Percentiles rank a stretch among this genome's conserved stretches.
These are phyloP conservation scores for Oostethus manadensis DNA, from an alignment of 2,113 vertebrate genomes.

Conservation along the genomic window DNA sequence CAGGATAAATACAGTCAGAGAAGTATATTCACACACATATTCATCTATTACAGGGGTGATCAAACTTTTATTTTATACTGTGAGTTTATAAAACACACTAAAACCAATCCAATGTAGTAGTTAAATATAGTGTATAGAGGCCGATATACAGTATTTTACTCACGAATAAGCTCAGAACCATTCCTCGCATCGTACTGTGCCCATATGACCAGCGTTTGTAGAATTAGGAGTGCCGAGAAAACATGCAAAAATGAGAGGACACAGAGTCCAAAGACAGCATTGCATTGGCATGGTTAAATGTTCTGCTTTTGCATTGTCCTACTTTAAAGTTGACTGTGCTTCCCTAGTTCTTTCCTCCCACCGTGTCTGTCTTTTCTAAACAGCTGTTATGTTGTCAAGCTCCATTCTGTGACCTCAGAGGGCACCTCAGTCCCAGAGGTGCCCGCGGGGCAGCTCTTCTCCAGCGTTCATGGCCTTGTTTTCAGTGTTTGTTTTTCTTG, in stretches of 20 bases:
- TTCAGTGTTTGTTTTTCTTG: constrained; percentile 64
- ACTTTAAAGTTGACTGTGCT: constrained; percentile 37
- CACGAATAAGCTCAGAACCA: no score
- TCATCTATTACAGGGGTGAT: no score
- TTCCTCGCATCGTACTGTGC: no score
- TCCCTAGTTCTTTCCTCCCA: constrained; percentile 37
- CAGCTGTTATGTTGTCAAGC: constrained; percentile 60
- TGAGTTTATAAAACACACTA: no score
- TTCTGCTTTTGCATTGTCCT: constrained; percentile 22
- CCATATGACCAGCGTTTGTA: no score
- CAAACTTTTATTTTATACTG: no score
- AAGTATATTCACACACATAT: no score
- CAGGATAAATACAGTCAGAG: no score
- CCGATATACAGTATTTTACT: no score
- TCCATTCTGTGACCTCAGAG: constrained; percentile 52
- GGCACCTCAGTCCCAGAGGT: constrained; percentile 57
- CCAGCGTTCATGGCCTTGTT: constrained; percentile 52
- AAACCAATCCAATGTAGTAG: no score
- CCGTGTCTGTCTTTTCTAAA: constrained; percentile 59
- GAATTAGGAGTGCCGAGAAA: no score
- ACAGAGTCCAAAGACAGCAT: constrained; percentile 3
- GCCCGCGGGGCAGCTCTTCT: constrained; percentile 46
- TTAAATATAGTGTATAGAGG: no score
- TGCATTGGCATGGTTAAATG: constrained; percentile 6
- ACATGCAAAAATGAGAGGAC: constrained; percentile 5